A percentile compares a stretch with the other conserved stretches of the same genome.
Evolutionary conservation across 2,888 invertebrate species (phyloP).

Genomic region (Nipponacmea schrenckii): DNA sequence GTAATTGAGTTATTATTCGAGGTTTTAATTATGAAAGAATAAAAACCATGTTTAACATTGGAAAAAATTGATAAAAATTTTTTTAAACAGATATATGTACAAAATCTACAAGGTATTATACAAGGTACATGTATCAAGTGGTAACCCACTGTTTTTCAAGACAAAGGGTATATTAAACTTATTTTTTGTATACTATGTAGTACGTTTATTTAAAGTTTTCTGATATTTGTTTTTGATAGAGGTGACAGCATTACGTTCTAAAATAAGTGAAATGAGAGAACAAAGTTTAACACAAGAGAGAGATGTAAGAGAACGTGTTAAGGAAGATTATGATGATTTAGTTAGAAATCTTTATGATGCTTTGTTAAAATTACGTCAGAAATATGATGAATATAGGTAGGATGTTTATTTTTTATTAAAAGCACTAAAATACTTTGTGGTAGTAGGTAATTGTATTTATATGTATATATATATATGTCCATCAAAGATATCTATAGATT

Average conservation of each 20-base stretch:
- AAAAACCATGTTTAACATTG: too few relatives aligned
- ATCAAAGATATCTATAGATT: too few relatives aligned
- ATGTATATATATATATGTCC: too few relatives aligned
- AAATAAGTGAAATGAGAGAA: conserved; percentile 63
- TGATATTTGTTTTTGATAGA: conserved; percentile 43
- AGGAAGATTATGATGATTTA: conserved; percentile 63
- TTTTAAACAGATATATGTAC: too few relatives aligned
- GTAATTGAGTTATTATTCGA: too few relatives aligned
- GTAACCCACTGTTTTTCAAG: too few relatives aligned
- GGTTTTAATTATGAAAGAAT: too few relatives aligned
- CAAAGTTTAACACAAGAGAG: conserved; percentile 54
- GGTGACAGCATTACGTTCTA: conserved; percentile 64
- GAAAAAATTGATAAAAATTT: too few relatives aligned
- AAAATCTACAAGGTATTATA: too few relatives aligned
- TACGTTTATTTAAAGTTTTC: not conserved
- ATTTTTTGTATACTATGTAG: too few relatives aligned
- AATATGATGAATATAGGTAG: conserved; percentile 65
- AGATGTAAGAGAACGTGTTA: conserved; percentile 60
- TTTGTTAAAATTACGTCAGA: conserved; percentile 58
- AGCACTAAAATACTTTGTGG: not conserved
- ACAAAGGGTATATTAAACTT: too few relatives aligned
- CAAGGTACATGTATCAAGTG: too few relatives aligned
- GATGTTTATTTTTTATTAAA: not conserved
- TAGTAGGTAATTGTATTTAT: not conserved
- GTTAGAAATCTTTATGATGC: conserved; percentile 62